A percentile compares a stretch with the other conserved stretches of the same genome.
phyloP scores from a whole-genome alignment of 2,113 vertebrate genomes.

The Sinocyclocheilus anshuiensis region DNA sequence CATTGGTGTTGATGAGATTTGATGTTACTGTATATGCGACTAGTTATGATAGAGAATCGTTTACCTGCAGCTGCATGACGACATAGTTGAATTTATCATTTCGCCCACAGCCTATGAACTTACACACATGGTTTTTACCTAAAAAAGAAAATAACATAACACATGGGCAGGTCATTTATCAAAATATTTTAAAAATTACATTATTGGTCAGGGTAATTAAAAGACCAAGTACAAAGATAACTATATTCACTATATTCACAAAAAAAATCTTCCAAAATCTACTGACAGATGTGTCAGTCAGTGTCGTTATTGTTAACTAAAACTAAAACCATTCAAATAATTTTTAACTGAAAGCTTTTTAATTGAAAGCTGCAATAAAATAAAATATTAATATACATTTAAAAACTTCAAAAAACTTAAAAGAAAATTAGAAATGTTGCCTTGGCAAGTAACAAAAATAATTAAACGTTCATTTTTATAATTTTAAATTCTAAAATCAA shows the following conservation, averaged over 20 bases:
- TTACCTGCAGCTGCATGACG: constrained; percentile 98
- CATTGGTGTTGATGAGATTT: background rate
- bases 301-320: too few species aligned
- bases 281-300: too few species aligned
- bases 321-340: too few species aligned
- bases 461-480: too few species aligned
- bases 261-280: too few species aligned
- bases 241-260: too few species aligned
- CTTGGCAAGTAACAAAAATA: too few species aligned
- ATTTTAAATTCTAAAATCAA: too few species aligned
- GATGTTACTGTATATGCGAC: background rate
- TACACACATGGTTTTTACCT: constrained; percentile 98
- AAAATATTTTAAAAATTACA: background rate
- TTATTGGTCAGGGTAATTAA: background rate
- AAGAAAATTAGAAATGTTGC: too few species aligned
- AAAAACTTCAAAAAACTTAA: background rate
- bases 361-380: background rate
- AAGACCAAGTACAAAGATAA: too few species aligned
- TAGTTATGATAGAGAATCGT: background rate
- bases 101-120: constrained; percentile 95
- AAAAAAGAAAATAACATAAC: constrained; percentile 25
- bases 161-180: background rate
- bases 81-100: constrained; percentile 99
- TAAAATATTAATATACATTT: background rate
- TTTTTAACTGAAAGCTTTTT: too few species aligned